Base-by-base conservation (phyloP, 2,797 vertebrate genomes). In the Cercopithecus neglectus region DNA sequence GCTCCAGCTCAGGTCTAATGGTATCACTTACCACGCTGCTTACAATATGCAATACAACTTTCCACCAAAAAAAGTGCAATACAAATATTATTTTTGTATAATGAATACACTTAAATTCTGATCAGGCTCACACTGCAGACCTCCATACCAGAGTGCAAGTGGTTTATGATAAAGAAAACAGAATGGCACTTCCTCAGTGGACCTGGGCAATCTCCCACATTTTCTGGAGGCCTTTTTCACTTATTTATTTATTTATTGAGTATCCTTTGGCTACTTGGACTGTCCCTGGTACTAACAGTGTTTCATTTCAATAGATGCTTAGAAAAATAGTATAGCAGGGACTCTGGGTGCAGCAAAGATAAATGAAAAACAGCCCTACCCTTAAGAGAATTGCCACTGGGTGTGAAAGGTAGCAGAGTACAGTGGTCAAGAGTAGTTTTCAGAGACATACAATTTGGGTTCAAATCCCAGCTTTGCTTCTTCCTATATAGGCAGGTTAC, bases 11-110 rank as follows among this genome's bases (percentile, higher is more conserved):
- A 79, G 90, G 78, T 81, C 76, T 78, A 44, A 93, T 24, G 24
- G 17, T 7, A 86, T 8, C 46, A 79, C 28, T 57, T 86, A 28
- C 17, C 44, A 82, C 55, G 70, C 80, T 14, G 33, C 22, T 50
- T 74, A 53, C 76, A 79, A 57, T 70, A 50, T 59, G 11, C 33
- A 70, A 81, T 64, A 72, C 5, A 94, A 67, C 46, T 57, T 90
- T 94, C 57, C 72, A 79, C 30, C 80, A 72, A 53, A 79, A 39
- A 94, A 85, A 44, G 2, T 88, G 1, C 6, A 55, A 82, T 92
- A 78, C 96, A 98, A 72, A 46, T n/a, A 3, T 46, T 64, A 44
- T 90, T 55, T 48, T n/a, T 96, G 12, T 67, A 50, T 53, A n/a
- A 13, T 22, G n/a, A 13, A 57, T 19, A 8, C 70, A 36, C 39